Evolutionary conservation across 2,888 invertebrate genomes (phyloP).

Genomic region (Hypercompe scribonia): DNA sequence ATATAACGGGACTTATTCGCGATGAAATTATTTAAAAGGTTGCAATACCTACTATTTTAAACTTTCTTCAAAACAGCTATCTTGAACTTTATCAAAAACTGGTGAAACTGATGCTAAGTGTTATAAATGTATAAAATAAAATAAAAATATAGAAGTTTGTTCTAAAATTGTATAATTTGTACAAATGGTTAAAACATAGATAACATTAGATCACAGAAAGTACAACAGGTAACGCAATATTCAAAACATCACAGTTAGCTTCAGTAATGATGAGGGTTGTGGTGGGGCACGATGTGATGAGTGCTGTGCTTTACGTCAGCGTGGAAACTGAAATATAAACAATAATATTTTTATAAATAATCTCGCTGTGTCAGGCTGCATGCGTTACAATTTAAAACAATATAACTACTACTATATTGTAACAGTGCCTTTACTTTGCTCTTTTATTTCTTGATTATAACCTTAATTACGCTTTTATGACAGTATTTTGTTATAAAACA

Average conservation of each 20-base stretch:
- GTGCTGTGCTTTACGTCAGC: slow-evolving; percentile 63
- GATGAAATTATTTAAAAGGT: too few species aligned
- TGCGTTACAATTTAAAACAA: not conserved
- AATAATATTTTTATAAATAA: not conserved
- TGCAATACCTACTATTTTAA: too few species aligned
- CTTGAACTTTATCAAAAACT: too few species aligned
- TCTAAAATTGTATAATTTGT: slow-evolving; percentile 19
- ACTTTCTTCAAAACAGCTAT: too few species aligned
- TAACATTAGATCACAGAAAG: slow-evolving; percentile 17
- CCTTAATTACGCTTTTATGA: too few species aligned
- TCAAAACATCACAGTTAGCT: not conserved
- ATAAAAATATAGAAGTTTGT: not conserved
- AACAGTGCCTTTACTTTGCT: too few species aligned
- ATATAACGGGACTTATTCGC: too few species aligned
- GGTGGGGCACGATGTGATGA: slow-evolving; percentile 53
- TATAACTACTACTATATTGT: not conserved
- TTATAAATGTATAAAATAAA: not conserved
- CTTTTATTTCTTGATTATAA: too few species aligned
- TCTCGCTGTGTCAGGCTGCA: not conserved
- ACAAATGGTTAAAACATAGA: slow-evolving; percentile 18
- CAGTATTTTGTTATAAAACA: too few species aligned
- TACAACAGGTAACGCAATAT: slow-evolving; percentile 7
- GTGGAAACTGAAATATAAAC: slow-evolving; percentile 58
- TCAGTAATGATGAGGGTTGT: slow-evolving; percentile 33
- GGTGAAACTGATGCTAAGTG: too few species aligned